Base-by-base conservation (phyloP, 2,113 vertebrate genomes). In the Penelope pileata region DNA sequence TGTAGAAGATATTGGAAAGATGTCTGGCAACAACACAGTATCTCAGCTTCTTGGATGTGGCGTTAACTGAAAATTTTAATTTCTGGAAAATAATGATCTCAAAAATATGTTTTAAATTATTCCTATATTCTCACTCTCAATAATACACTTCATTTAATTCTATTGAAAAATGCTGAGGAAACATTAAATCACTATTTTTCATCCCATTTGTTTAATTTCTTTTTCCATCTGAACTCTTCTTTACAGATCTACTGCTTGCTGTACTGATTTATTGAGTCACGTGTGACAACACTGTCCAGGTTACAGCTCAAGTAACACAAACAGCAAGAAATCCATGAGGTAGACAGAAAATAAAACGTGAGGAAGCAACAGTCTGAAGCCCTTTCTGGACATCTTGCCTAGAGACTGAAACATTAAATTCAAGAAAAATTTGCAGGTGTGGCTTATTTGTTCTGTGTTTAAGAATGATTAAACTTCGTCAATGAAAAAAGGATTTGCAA, bases 261-360 rank as follows among this genome's bases (percentile, higher is more conserved):
- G 13, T 60, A 43, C 47, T 62, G 76, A 70, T 92, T 77, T 89
- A 83, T 47, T 84, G 62, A 92, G 51, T 70, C 56, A 82, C n/a
- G 81, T 29, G 6, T 81, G 66, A 68, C 77, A 89, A 42, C 23
- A 73, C 6, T 69, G 85, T 73, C 50, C 40, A 48, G 70, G 50
- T 79, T 82, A 72, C 70, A 91, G 63, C 79, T 93, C 54, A 64
- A 80, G 58, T 51, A 66, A 88, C 30, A 76, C 21, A 66, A 84
- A 84, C 50, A 82, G 21, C 56, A 91, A 81, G 87, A 87, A 94
- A 84, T 91, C 74, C 34, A 36, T 72, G 56, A 84, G 38, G 67
- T 45, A 64, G 40, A 16, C 17, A 68, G 62, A 72, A 84, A 68
- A 81, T 26, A 87, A 76, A 86, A 70, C 3, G 11, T 40, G n/a